Base-by-base conservation (phyloP, 2,888 invertebrate genomes). In the Malacosoma neustria region DNA sequence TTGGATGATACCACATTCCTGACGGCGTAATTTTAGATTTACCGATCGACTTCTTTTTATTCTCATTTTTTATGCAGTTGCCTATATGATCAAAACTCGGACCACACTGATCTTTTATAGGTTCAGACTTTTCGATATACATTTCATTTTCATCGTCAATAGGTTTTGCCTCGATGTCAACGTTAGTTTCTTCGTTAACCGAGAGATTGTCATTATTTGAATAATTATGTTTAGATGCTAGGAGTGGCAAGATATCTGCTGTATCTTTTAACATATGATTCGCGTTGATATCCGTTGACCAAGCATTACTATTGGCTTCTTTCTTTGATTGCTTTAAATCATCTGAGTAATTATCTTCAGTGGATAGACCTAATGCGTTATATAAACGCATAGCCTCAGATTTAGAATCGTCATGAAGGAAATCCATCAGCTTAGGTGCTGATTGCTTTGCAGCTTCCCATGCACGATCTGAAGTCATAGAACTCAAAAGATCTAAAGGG, bases 391-490 rank as follows among this genome's bases (percentile, higher is more conserved):
- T 84, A 5, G 84, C 72, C 36, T 86, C 82, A 7, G 85, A 81
- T 45, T 84, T 86, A 6, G 79, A 75, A 1, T 73, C 85, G 49
- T 84, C 85, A 45, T 86, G 80, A 38, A 85, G 72, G 30, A 79
- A 82, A 57, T 86, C 82, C 66, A 86, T 74, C 29, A 87, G 54
- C 51, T 85, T 85, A 5, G 86, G 86, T 12, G 84, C 86, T 3
- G 84, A 79, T 47, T 81, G 76, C 37, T 86, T 87, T 4, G 86
- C 86, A 29, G 86, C 86, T 59, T 87, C 86, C 86, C 86, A 87
- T 30, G 85, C 86, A 6, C 76, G 73, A 41, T 86, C 86, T 35
- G 82, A 79, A 30, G 82, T 82, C 63, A 81, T 69, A 11, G 75
- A 67, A 44, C 54, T 73, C 9, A 81, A 51, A 38, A 82, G 62